Conservation (phyloP, 2,113 vertebrate genomes). For the Cervus canadensis region DNA sequence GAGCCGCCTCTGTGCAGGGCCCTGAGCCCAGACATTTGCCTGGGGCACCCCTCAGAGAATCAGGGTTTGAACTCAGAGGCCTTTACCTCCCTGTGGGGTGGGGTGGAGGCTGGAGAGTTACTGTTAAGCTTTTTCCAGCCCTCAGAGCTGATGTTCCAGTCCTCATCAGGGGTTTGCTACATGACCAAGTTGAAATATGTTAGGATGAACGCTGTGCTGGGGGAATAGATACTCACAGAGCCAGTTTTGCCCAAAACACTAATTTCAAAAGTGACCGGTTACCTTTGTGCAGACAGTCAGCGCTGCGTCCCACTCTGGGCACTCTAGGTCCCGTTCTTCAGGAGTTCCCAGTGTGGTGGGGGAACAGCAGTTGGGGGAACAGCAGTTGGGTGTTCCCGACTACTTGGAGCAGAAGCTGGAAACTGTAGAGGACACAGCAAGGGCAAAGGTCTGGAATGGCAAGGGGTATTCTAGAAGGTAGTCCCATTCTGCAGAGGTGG, state of each 20-base stretch:
- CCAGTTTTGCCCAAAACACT: not conserved
- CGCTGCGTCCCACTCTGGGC: not conserved
- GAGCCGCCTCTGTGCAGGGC: not conserved
- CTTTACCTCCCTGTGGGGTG: not conserved
- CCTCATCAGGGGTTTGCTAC: not conserved
- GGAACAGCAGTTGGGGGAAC: not conserved
- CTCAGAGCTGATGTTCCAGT: not conserved
- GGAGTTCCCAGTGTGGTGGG: not conserved
- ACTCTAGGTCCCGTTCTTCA: not conserved
- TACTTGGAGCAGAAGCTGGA: not conserved
- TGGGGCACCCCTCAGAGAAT: not conserved
- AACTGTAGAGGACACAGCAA: not conserved
- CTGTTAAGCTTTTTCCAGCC: not conserved
- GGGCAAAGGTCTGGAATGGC: not conserved
- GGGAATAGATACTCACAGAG: not conserved
- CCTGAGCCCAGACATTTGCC: not conserved
- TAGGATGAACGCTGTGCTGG: not conserved
- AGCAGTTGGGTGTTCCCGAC: not conserved
- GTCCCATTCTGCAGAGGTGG: not conserved
- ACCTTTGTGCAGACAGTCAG: not conserved
- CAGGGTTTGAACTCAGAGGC: not conserved
- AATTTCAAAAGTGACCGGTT: not conserved
- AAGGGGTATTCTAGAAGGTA: not conserved
- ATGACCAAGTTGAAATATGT: not conserved
- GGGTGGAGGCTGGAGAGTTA: not conserved